Conservation (phyloP, 2,797 vertebrate genomes). For the Rhinella marina region DNA sequence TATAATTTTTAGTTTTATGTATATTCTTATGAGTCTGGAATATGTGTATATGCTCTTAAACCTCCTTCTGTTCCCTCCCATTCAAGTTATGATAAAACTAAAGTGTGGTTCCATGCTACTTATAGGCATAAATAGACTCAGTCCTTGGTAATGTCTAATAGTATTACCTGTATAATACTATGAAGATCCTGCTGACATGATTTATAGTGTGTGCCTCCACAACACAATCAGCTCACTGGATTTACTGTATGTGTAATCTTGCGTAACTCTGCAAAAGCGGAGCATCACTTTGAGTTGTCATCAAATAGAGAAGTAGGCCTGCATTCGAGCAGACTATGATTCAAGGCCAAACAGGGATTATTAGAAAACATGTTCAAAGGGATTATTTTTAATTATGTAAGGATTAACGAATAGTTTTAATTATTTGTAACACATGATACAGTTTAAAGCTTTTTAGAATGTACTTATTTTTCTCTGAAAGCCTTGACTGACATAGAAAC, state of each 20-base stretch:
- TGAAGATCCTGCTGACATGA: neutral
- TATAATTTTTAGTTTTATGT: no score
- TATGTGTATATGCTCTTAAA: no score
- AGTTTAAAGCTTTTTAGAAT: constrained; percentile 32
- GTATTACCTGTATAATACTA: neutral
- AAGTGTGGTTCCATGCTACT: no score
- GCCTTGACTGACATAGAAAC: neutral
- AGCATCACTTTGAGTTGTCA: neutral
- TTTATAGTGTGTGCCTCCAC: no score
- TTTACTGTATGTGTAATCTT: neutral
- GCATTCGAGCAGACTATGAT: neutral
- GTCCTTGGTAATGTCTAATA: no score
- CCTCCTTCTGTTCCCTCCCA: no score
- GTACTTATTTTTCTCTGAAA: constrained; percentile 4
- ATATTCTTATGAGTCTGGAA: no score
- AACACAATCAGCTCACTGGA: neutral
- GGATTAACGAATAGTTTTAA: constrained; percentile 54
- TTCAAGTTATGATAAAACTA: no score
- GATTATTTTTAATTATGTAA: constrained; percentile 47
- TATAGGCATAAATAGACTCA: no score
- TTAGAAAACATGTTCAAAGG: constrained; percentile 25
- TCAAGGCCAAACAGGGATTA: constrained; percentile 21
- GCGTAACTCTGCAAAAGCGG: neutral
- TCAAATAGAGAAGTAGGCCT: neutral
- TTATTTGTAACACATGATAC: constrained; percentile 46